Conservation (phyloP, 2,888 invertebrate genomes). For the Drosophila parthenogenetica region DNA sequence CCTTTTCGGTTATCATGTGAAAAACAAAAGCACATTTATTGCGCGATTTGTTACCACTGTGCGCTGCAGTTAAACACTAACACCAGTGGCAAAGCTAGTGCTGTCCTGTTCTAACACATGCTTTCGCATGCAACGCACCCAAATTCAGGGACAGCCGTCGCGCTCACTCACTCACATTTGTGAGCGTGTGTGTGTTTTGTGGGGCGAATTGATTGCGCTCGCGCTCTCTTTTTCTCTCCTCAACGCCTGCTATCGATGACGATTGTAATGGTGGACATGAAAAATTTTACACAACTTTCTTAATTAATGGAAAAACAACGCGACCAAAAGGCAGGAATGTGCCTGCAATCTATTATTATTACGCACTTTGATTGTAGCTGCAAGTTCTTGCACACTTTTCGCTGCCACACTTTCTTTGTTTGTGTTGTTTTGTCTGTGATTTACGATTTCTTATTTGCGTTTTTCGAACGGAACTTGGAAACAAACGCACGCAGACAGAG, state of each 20-base stretch:
- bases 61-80: conserved; percentile 62
- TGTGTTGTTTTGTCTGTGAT: conserved; percentile 43
- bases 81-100: conserved; percentile 32
- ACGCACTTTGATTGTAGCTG: conserved; percentile 58
- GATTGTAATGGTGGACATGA: conserved; percentile 76
- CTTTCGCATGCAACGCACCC: conserved; percentile 66
- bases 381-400: conserved; percentile 46
- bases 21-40: conserved; percentile 52
- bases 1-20: conserved; percentile 48
- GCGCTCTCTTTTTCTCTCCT: conserved; percentile 57
- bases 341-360: conserved; percentile 15
- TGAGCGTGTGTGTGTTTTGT: conserved; percentile 39
- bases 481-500: conserved; percentile 77
- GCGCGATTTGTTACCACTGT: conserved; percentile 59
- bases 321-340: conserved; percentile 40
- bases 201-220: conserved; percentile 56
- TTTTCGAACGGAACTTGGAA: conserved; percentile 55
- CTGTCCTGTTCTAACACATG: conserved; percentile 50
- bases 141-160: conserved; percentile 66
- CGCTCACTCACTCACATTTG: conserved; percentile 52
- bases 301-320: conserved; percentile 68
- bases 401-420: conserved; percentile 49
- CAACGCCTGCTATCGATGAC: conserved; percentile 63
- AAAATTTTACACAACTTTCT: conserved; percentile 80
- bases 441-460: conserved; percentile 66